phyloP scores from a whole-genome alignment of 2,797 vertebrate species.

The Vipera latastei region DNA sequence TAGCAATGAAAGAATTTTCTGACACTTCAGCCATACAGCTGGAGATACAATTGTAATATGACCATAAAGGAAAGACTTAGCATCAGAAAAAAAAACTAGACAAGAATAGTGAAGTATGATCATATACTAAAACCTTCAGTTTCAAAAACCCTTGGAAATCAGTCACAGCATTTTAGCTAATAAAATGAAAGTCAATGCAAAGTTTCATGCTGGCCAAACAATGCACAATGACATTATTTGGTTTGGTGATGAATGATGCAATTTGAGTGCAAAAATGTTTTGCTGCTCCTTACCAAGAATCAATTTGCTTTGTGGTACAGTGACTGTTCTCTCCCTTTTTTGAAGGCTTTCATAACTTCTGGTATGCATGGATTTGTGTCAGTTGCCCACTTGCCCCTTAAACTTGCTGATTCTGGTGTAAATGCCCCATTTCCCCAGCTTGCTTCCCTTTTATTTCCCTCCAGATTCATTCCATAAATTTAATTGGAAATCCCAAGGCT shows the following conservation, averaged over 20 bases:
- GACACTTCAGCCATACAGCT: neutral
- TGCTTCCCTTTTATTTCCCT: constrained; percentile 8
- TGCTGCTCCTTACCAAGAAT: neutral
- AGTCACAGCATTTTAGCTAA: neutral
- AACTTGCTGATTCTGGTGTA: neutral
- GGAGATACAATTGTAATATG: neutral
- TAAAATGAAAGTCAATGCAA: neutral
- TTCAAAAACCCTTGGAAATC: neutral
- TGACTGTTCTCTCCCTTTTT: neutral
- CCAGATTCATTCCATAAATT: constrained; percentile 78
- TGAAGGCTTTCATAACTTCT: neutral
- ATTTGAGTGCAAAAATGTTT: neutral
- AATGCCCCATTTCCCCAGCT: neutral
- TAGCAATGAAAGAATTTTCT: neutral
- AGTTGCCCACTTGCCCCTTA: neutral
- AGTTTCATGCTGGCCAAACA: neutral
- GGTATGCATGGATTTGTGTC: neutral
- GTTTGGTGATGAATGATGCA: neutral
- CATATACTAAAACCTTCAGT: neutral
- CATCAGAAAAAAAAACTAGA: neutral
- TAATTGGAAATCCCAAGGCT: constrained; percentile 84
- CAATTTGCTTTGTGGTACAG: neutral
- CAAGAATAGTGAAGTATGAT: neutral
- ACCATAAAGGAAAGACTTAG: neutral
- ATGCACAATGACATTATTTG: neutral